Base-by-base conservation (phyloP, 1,140 invertebrate species). In the Pogonomyrmex californicus region DNA sequence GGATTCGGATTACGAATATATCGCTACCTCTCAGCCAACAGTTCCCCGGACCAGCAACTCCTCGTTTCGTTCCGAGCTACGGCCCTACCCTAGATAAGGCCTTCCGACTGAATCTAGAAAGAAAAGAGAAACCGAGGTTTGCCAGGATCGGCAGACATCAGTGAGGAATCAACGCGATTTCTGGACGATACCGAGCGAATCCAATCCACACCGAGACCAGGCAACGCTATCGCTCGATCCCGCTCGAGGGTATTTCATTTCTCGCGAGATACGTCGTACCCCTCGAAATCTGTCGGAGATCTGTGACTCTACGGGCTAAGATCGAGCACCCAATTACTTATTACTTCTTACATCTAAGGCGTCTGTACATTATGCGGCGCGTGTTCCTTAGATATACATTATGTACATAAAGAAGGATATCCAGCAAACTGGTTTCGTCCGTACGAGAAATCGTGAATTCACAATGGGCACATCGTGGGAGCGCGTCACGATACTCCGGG, bases 401-500 rank as follows among this genome's bases (percentile, higher is more conserved):
- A 88, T 90, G 71, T 90, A 90, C 89, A 90, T 10, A 36, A 44
- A 86, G 62, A 62, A 86, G 85, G 79, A 88, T 79, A 86, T 56
- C 65, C 47, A 75, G 41, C 54, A 54, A 75, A 17, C 68, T 75
- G 68, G 41, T 44, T 70, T 83, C n/a, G 30, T 60, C 51, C 47
- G 68, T 23, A n/a, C 49, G 44, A 66, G 47, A n/a, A 23, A 51
- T 56, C 36, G 54, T 58, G 60, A 10, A 73, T 75, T 12, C 79
- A 44, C 70, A 54, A 49, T 44, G 68, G 30, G 23, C 33, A 51
- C n/a, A 58, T 23, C 10, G 17, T 73, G 77, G 33, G 56, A 56
- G 56, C 9, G 41, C 65, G 10, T 68, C 65, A 49, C 76, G 76
- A 79, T 47, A 63, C 47, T 71, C 30, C 41, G 30, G 51, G 41